Evolutionary conservation across 2,113 vertebrate species (phyloP).

Genomic region (Perca fluviatilis): DNA sequence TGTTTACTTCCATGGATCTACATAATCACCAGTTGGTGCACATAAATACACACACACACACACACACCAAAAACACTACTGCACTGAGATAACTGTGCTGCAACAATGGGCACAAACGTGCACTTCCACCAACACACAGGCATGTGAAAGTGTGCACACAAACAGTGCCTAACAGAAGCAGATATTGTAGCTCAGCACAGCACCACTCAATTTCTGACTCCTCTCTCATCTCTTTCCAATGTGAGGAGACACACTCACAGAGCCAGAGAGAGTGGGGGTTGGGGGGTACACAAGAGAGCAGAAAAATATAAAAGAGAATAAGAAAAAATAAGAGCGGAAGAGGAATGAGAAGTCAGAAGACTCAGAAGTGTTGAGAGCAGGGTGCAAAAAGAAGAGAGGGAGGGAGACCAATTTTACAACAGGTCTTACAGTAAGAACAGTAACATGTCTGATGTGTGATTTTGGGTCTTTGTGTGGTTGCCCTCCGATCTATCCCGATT

Average conservation of each 20-base stretch:
- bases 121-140: not conserved
- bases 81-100: not conserved
- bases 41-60: not conserved
- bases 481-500: too few species aligned
- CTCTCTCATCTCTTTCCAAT: constrained; percentile 35
- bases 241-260: not conserved
- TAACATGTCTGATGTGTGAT: too few species aligned
- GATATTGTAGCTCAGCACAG: constrained; percentile 8
- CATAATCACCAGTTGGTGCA: not conserved
- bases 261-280: not conserved
- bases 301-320: not conserved
- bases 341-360: not conserved
- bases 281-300: not conserved
- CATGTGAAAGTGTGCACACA: not conserved
- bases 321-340: not conserved
- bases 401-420: not conserved
- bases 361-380: not conserved
- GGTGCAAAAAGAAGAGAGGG: not conserved
- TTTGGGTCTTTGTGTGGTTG: too few species aligned
- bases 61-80: not conserved
- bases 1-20: not conserved
- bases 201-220: constrained; percentile 10
- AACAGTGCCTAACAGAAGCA: constrained; percentile 3
- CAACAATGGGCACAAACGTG: not conserved
- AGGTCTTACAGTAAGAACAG: not conserved